Evolutionary conservation across 2,113 vertebrate species (phyloP).

Genomic region (Cryptotis parvus): DNA sequence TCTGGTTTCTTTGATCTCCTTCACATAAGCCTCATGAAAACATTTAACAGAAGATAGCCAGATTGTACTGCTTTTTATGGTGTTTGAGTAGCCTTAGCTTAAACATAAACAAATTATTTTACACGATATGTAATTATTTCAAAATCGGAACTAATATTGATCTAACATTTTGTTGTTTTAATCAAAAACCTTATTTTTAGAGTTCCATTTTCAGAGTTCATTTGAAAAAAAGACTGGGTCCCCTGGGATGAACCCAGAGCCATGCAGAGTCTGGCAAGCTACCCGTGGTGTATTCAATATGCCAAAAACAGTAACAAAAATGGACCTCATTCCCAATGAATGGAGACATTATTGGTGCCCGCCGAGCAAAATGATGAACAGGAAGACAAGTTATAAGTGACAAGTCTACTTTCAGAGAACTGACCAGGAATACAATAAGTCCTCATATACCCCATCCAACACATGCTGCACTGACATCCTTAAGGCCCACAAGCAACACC

Average conservation of each 20-base stretch:
- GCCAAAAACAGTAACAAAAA: too few relatives aligned
- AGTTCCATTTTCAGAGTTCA: too few relatives aligned
- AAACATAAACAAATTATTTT: conserved; percentile 34
- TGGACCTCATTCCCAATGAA: too few relatives aligned
- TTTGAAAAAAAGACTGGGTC: too few relatives aligned
- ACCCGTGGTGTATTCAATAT: too few relatives aligned
- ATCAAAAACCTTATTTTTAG: not conserved
- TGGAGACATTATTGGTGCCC: too few relatives aligned
- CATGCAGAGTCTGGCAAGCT: too few relatives aligned
- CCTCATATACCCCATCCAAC: not conserved
- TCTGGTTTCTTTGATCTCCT: conserved; percentile 33
- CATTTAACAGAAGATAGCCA: conserved; percentile 9
- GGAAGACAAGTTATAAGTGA: too few relatives aligned
- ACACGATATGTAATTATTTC: conserved; percentile 27
- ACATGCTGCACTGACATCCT: too few relatives aligned
- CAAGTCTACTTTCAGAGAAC: conserved; percentile 4
- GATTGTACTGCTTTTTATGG: not conserved
- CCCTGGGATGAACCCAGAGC: too few relatives aligned
- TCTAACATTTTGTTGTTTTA: not conserved
- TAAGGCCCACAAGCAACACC: not conserved
- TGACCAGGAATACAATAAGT: not conserved
- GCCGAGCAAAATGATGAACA: too few relatives aligned
- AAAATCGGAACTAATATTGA: not conserved
- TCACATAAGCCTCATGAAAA: conserved; percentile 13
- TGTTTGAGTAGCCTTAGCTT: not conserved